Percentiles rank a stretch among this genome's conserved stretches.
Conservation (phyloP, 2,797 vertebrate species). For the Bothrops alternatus region DNA sequence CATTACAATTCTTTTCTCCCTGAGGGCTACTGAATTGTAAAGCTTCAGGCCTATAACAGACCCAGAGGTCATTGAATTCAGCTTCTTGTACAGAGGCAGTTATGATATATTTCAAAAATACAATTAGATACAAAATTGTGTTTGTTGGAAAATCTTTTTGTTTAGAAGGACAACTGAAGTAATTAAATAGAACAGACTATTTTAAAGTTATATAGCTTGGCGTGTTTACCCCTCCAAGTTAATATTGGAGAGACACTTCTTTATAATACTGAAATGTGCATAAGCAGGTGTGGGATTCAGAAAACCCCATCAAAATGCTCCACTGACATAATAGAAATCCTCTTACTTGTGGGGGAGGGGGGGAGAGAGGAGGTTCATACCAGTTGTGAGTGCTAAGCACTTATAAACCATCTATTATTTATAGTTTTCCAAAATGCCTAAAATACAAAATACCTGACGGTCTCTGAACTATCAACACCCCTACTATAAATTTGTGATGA, state of each 20-base stretch:
- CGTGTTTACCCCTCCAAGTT: not conserved
- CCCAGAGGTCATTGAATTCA: conserved; percentile 1
- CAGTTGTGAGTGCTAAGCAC: not conserved
- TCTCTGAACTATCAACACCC: not conserved
- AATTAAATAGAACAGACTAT: not conserved
- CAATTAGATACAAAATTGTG: not conserved
- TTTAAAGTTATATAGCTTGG: not conserved
- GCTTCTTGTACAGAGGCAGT: not conserved
- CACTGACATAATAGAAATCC: not conserved
- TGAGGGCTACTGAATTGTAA: conserved; percentile 23
- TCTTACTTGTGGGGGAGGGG: not conserved
- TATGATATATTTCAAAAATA: conserved; percentile 11
- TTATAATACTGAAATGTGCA: not conserved
- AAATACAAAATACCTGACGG: not conserved
- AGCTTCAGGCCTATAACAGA: not conserved
- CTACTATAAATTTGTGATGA: not conserved
- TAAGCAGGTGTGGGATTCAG: not conserved
- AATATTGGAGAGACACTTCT: not conserved
- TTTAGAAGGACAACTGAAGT: not conserved
- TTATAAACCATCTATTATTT: not conserved
- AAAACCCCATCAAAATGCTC: not conserved
- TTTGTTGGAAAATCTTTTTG: not conserved
- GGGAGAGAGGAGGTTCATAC: not conserved
- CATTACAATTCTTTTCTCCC: conserved; percentile 29
- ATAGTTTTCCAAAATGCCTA: not conserved